These are phyloP conservation scores for Coelogynopora nodosa DNA, from an alignment of 2,888 invertebrate species.

Conservation along the genomic window DNA sequence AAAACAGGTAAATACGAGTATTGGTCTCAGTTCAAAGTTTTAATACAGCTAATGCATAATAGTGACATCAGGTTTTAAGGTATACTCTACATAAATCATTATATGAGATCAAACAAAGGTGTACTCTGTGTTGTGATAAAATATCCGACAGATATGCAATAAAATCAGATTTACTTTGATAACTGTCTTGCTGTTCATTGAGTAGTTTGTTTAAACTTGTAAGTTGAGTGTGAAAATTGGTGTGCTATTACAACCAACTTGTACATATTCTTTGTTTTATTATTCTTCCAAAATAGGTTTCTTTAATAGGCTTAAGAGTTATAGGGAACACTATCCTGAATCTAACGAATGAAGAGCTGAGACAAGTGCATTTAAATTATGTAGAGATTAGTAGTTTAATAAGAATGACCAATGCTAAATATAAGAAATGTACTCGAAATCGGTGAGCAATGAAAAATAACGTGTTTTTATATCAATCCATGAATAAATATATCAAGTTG, in stretches of 20 bases:
- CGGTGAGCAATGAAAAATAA: neutral
- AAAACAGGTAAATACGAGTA: neutral
- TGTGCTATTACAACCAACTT: neutral
- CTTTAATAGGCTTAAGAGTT: neutral
- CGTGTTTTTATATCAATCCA: too few relatives aligned
- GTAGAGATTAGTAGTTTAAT: neutral
- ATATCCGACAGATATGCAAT: neutral
- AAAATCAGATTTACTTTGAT: neutral
- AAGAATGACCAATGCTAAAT: neutral
- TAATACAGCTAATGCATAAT: conserved; percentile 31
- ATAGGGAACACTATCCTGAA: conserved; percentile 7
- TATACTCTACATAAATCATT: conserved; percentile 23
- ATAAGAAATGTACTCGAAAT: neutral
- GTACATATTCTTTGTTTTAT: neutral
- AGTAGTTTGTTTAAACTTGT: neutral
- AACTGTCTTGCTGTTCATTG: neutral
- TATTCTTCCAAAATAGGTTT: neutral
- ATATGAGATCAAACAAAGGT: conserved; percentile 21
- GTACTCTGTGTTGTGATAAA: neutral
- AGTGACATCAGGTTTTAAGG: conserved; percentile 25
- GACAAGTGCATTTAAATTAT: neutral
- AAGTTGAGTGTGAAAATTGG: neutral
- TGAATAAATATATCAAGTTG: neutral
- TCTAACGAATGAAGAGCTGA: conserved; percentile 4
- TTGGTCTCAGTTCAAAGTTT: conserved; percentile 31